Percentiles rank a stretch among this genome's conserved stretches.
phyloP scores from a whole-genome alignment of 2,888 invertebrate species.

The Nemoura dubitans region DNA sequence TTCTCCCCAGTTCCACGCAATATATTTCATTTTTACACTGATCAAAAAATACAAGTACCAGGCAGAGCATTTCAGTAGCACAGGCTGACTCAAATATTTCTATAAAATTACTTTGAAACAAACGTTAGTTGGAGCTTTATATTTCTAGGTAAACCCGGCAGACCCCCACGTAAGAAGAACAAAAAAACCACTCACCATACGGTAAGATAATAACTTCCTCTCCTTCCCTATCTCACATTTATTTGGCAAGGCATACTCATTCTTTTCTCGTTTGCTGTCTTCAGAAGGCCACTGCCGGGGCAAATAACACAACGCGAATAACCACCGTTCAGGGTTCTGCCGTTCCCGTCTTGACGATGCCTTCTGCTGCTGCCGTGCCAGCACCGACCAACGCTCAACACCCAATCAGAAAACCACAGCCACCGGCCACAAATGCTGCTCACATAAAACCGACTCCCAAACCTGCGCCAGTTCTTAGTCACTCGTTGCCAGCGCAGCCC shows the following conservation, averaged over 20 bases:
- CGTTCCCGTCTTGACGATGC: slow-evolving; percentile 53
- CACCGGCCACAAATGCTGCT: slow-evolving; percentile 57
- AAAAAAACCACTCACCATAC: slow-evolving; percentile 50
- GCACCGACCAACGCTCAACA: slow-evolving; percentile 54
- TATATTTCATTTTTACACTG: too few species aligned
- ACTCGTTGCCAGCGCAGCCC: slow-evolving; percentile 55
- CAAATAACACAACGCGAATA: slow-evolving; percentile 19
- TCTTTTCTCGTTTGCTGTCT: neutral
- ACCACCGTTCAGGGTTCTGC: slow-evolving; percentile 20
- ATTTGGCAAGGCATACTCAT: neutral
- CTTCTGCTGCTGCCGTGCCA: slow-evolving; percentile 52
- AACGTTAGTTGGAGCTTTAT: slow-evolving; percentile 38
- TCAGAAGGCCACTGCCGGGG: slow-evolving; percentile 27
- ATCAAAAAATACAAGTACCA: too few species aligned
- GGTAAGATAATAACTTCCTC: slow-evolving; percentile 48
- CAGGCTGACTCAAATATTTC: neutral
- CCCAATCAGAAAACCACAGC: slow-evolving; percentile 56
- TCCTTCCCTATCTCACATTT: neutral
- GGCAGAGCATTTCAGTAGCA: neutral
- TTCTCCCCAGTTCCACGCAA: neutral
- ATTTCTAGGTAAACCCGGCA: slow-evolving; percentile 53
- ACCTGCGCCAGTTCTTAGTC: slow-evolving; percentile 59
- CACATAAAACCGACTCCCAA: slow-evolving; percentile 50
- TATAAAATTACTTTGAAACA: neutral
- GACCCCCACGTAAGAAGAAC: slow-evolving; percentile 54